Evolutionary conservation across 35 echinoderm and acorn worm genomes (phyloP), one percentile per base, ranked within the genome.

Genomic region (Nesometra sesokonis): DNA sequence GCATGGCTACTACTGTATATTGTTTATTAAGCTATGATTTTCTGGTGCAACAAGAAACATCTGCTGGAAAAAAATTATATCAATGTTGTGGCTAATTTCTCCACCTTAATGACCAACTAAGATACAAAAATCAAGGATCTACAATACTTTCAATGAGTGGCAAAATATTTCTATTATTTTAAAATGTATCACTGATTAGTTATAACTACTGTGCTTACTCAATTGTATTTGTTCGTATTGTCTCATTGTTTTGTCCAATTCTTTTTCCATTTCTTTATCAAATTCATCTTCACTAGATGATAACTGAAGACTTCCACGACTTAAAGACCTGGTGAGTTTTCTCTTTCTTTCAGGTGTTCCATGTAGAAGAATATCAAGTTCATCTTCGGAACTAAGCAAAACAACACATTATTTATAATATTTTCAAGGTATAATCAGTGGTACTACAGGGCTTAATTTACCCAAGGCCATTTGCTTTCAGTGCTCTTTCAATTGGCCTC

Each of bases 221-320:
- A 67, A 47, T 29, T 92, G 91, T 76, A 90, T 87, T 76, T 88
- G 77, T 80, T 99, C 93, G 88, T 94, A 86, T 36, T 87, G 57
- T 86, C 40, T 94, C 93, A 99, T 92, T 23, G 90, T 91, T 30
- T 89, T 86, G 76, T 94, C 90, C 37, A 99, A 86, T 76, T 94
- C 96, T 32, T 77, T 84, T 76, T 99, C 96, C 93, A 99, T 93
- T 78, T 99, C 96, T 80, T 99, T 99, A 82, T 99, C 96, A 88
- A 99, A 99, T 34, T 99, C 96, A 99, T 99, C 96, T 35, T 91
- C 96, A 80, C 96, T 99, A 13, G 96, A 99, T 32, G 90, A 92
- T 82, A 99, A 46, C 40, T 99, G 90, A 27, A 99, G 85, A 82
- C 92, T 94, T 77, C 96, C 96, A 37, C 93, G 89, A 88, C 96